A percentile compares a stretch with the other conserved stretches of the same genome.
These are phyloP conservation scores for Phalacrocorax aristotelis DNA, from an alignment of 2,113 vertebrate genomes.

Conservation along the genomic window DNA sequence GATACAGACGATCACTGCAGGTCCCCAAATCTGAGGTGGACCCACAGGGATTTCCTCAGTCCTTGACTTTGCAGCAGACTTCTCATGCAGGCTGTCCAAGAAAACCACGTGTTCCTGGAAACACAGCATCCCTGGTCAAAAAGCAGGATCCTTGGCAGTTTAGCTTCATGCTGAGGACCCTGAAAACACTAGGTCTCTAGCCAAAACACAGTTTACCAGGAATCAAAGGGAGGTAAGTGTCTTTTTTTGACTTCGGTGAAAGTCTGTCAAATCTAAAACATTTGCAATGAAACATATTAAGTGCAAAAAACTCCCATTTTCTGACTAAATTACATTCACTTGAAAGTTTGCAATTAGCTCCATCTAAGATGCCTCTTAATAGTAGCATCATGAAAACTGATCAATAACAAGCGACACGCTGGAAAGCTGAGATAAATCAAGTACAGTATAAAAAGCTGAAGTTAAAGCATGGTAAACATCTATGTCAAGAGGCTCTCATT, in stretches of 20 bases:
- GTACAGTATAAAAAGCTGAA: not conserved
- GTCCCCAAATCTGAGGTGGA: not conserved
- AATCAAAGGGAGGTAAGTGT: not conserved
- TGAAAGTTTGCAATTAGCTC: not conserved
- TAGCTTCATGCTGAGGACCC: accelerated
- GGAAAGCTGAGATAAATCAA: not conserved
- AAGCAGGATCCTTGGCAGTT: not conserved
- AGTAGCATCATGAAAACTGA: not conserved
- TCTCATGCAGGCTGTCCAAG: not conserved
- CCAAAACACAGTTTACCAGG: not conserved
- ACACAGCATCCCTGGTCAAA: not conserved
- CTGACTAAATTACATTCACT: not conserved
- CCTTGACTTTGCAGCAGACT: not conserved
- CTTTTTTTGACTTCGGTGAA: not conserved
- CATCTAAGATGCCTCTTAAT: not conserved
- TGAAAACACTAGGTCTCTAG: not conserved
- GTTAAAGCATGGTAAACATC: not conserved
- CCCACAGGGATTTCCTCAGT: not conserved
- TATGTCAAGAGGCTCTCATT: not conserved
- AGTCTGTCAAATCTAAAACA: not conserved
- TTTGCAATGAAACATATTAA: not conserved
- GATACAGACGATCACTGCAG: not conserved
- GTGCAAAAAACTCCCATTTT: not conserved
- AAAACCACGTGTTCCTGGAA: not conserved
- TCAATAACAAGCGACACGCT: not conserved